phyloP scores from a whole-genome alignment of 2,888 invertebrate genomes.

The Drosophila ustulata region DNA sequence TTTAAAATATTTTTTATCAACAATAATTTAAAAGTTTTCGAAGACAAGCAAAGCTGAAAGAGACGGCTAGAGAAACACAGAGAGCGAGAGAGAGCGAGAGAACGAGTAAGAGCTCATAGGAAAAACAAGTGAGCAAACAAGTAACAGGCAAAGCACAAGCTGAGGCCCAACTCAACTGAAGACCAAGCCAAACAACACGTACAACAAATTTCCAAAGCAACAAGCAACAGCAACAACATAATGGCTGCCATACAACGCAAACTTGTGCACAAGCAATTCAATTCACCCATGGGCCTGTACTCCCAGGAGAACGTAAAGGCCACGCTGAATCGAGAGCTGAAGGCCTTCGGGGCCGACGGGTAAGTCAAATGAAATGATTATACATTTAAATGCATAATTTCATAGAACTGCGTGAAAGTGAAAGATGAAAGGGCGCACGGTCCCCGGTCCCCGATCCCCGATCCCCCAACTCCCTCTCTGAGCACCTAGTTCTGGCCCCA shows the following conservation, averaged over 20 bases:
- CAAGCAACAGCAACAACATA: conserved; percentile 76
- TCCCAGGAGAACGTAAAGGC: conserved; percentile 93
- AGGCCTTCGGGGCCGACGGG: conserved; percentile 93
- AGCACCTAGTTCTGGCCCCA: not conserved
- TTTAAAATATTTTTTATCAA: conserved; percentile 76
- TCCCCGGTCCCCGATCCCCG: not conserved
- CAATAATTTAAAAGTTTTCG: conserved; percentile 78
- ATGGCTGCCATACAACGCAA: conserved; percentile 90
- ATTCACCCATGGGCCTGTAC: conserved; percentile 94
- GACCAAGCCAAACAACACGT: conserved; percentile 34
- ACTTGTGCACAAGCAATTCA: conserved; percentile 95
- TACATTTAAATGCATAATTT: conserved; percentile 77
- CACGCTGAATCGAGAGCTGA: conserved; percentile 91
- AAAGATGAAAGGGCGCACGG: conserved; percentile 51
- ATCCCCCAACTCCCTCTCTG: not conserved
- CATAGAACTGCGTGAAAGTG: conserved; percentile 47
- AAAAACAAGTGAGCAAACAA: conserved; percentile 43
- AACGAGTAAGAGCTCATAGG: conserved; percentile 11
- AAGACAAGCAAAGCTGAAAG: conserved; percentile 53
- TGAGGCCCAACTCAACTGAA: conserved; percentile 49
- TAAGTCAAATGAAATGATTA: conserved; percentile 85
- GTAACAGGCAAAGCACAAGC: conserved; percentile 31
- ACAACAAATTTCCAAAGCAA: conserved; percentile 20
- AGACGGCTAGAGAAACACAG: conserved; percentile 5
- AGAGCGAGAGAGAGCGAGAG: conserved; percentile 6